Percentiles rank a stretch among this genome's conserved stretches.
Conservation (phyloP, 2,797 vertebrate genomes). For the Mus caroli region DNA sequence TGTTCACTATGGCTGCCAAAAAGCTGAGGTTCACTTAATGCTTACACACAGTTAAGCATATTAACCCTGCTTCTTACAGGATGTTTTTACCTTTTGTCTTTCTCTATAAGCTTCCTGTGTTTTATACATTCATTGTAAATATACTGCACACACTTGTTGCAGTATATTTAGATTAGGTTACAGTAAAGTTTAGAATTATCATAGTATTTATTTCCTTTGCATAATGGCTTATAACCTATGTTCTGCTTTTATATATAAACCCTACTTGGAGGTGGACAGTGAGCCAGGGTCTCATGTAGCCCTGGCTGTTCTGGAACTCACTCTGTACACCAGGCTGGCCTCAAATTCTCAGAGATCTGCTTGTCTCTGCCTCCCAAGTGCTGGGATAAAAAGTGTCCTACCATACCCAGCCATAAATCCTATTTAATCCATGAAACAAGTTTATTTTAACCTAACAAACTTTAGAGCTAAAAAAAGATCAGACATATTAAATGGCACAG, state of each 20-base stretch:
- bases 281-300: neutral
- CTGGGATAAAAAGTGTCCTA: neutral
- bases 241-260: conserved; percentile 4
- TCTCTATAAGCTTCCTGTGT: neutral
- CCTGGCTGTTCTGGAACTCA: neutral
- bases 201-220: conserved; percentile 56
- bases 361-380: neutral
- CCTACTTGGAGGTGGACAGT: neutral
- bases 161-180: neutral
- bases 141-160: neutral
- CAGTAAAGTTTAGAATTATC: neutral
- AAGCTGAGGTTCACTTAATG: conserved; percentile 18
- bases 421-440: conserved; percentile 21
- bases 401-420: neutral
- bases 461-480: conserved; percentile 29
- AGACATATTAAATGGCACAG: conserved; percentile 23
- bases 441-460: neutral
- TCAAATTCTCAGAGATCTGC: neutral
- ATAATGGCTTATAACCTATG: conserved; percentile 7
- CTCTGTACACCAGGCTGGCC: neutral
- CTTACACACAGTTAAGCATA: neutral
- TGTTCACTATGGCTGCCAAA: neutral
- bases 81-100: neutral
- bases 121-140: conserved; percentile 9
- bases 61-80: neutral